These are phyloP conservation scores for Drosophila ercepeae DNA, from an alignment of 1,140 invertebrate species.

Conservation along the genomic window DNA sequence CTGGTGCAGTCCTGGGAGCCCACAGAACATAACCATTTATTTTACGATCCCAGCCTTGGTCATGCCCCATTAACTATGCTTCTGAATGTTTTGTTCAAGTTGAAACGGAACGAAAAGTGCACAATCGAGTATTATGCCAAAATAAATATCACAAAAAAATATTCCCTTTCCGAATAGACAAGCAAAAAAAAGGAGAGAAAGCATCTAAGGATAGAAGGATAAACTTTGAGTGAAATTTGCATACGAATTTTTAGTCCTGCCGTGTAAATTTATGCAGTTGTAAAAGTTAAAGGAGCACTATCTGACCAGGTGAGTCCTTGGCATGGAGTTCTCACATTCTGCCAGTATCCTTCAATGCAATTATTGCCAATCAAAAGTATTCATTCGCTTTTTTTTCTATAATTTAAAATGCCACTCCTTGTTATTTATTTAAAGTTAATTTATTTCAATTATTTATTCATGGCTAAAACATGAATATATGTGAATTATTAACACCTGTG, in stretches of 20 bases:
- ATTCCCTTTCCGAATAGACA: slow-evolving; percentile 3
- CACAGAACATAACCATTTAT: slow-evolving; percentile 55
- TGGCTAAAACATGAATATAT: slow-evolving; percentile 1
- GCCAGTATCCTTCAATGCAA: slow-evolving; percentile 9
- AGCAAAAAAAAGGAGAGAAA: slow-evolving; percentile 14
- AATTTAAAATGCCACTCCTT: slow-evolving; percentile 24
- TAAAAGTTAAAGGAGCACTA: slow-evolving; percentile 23
- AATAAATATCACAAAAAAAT: slow-evolving; percentile 40
- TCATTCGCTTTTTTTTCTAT: slow-evolving; percentile 24
- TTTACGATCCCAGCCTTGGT: slow-evolving; percentile 66
- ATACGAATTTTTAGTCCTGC: slow-evolving; percentile 28
- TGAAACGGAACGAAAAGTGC: slow-evolving; percentile 49
- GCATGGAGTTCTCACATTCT: slow-evolving; percentile 3
- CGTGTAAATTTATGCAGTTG: slow-evolving; percentile 51
- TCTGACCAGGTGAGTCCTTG: slow-evolving; percentile 37
- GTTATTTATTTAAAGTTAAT: slow-evolving; percentile 43
- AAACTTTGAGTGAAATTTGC: slow-evolving; percentile 38
- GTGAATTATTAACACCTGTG: slow-evolving; percentile 31
- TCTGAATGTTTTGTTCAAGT: slow-evolving; percentile 56
- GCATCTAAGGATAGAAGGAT: background rate
- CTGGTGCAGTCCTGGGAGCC: slow-evolving; percentile 8
- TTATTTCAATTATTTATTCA: slow-evolving; percentile 27
- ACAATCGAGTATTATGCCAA: slow-evolving; percentile 47
- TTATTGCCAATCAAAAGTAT: slow-evolving; percentile 37
- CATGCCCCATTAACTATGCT: slow-evolving; percentile 67